These are phyloP conservation scores for Mionectes macconnelli DNA, from an alignment of 2,113 vertebrate species.

Conservation along the genomic window DNA sequence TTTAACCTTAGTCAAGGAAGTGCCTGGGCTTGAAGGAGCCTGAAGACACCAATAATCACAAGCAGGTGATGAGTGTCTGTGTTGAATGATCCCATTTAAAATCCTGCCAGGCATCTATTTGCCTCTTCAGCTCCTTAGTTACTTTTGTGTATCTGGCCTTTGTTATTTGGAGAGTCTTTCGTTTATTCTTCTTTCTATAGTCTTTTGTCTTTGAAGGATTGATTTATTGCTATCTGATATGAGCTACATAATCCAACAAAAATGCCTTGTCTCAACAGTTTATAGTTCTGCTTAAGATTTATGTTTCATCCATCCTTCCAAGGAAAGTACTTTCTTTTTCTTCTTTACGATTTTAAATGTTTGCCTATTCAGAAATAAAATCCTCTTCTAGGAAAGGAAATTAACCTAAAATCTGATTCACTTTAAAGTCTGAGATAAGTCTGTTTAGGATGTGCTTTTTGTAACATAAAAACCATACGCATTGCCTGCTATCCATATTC, in stretches of 20 bases:
- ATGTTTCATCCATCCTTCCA: constrained; percentile 11
- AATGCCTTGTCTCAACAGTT: constrained; percentile 48
- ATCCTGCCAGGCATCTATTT: constrained; percentile 55
- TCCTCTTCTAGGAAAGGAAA: background rate
- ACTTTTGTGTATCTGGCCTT: constrained; percentile 63
- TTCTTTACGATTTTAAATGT: background rate
- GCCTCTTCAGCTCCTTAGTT: constrained; percentile 55
- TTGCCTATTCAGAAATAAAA: constrained; percentile 18
- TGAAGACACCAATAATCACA: constrained; percentile 7
- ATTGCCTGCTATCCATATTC: background rate
- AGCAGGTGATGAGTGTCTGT: constrained; percentile 21
- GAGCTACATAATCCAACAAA: constrained; percentile 58
- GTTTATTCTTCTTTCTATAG: constrained; percentile 50
- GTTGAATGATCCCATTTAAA: constrained; percentile 57
- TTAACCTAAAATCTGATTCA: background rate
- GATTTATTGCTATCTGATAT: constrained; percentile 66
- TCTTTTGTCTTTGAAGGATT: constrained; percentile 57
- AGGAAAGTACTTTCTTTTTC: background rate
- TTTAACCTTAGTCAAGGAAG: constrained; percentile 15
- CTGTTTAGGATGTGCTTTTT: background rate
- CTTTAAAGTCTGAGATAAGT: background rate
- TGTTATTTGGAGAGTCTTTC: constrained; percentile 55
- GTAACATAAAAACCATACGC: background rate
- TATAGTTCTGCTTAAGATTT: constrained; percentile 44
- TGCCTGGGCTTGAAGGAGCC: background rate